phyloP scores from a whole-genome alignment of 2,113 vertebrate species.

The Microcebus lehilahytsara region DNA sequence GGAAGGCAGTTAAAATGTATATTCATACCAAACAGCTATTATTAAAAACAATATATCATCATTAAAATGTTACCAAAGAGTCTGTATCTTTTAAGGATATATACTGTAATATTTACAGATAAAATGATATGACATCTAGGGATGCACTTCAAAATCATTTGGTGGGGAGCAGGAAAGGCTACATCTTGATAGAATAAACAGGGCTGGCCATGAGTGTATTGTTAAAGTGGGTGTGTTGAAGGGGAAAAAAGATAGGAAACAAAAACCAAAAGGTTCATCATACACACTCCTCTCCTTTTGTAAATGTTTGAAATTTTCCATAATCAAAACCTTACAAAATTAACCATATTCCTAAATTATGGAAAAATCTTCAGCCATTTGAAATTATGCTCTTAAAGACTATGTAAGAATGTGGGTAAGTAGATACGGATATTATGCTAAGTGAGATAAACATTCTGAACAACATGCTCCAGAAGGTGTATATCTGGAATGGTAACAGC shows the following conservation, averaged over 20 bases:
- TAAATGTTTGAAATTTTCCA: background rate
- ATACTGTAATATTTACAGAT: background rate
- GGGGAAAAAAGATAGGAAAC: no score
- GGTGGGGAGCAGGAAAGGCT: no score
- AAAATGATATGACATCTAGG: background rate
- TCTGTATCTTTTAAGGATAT: background rate
- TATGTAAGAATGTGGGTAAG: background rate
- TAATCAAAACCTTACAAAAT: background rate
- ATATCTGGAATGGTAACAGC: background rate
- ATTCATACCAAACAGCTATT: background rate
- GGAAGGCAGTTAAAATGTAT: background rate
- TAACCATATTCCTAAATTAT: background rate
- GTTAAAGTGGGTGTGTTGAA: no score
- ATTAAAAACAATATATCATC: background rate
- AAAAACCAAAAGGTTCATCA: no score
- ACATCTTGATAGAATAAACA: fast-evolving
- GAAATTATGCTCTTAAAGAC: background rate
- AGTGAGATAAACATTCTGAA: background rate
- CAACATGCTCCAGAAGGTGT: background rate
- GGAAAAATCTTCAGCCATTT: background rate
- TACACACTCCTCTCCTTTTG: background rate
- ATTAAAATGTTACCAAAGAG: background rate
- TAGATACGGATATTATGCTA: fast-evolving
- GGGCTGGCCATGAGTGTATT: background rate
- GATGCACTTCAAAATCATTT: background rate